These are phyloP conservation scores for Cuniculus paca DNA, from an alignment of 2,797 vertebrate genomes.

Conservation along the genomic window DNA sequence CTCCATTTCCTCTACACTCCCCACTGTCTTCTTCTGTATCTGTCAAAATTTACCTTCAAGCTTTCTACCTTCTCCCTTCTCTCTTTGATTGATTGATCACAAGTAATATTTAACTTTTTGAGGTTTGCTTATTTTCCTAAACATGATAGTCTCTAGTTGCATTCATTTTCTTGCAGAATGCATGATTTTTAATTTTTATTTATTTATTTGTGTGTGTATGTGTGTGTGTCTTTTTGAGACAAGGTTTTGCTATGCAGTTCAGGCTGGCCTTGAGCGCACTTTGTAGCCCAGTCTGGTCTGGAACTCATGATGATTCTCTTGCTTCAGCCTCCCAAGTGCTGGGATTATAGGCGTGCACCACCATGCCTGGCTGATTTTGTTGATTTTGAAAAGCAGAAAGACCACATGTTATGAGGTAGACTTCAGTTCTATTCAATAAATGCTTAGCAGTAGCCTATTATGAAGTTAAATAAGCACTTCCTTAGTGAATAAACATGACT, in stretches of 20 bases:
- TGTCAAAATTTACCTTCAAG: neutral
- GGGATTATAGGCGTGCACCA: too few species aligned
- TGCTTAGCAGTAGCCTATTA: neutral
- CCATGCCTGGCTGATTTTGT: neutral
- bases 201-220: too few species aligned
- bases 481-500: neutral
- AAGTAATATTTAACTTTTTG: neutral
- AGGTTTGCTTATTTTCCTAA: neutral
- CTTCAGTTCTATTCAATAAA: neutral
- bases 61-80: neutral
- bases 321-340: too few species aligned
- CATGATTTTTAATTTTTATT: too few species aligned
- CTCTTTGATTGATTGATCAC: neutral
- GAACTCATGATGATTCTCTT: too few species aligned
- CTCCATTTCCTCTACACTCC: neutral
- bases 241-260: too few species aligned
- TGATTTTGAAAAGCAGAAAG: neutral
- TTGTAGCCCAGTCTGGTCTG: too few species aligned
- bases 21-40: neutral
- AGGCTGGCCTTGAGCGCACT: too few species aligned
- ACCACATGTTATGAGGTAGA: neutral
- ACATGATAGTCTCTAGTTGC: neutral
- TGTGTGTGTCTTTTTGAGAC: too few species aligned
- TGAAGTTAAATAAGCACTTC: neutral
- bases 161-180: neutral